A percentile compares a stretch with the other conserved stretches of the same genome.
These are phyloP conservation scores for Cylindroiulus punctatus DNA, from an alignment of 2,888 invertebrate genomes.

Conservation along the genomic window DNA sequence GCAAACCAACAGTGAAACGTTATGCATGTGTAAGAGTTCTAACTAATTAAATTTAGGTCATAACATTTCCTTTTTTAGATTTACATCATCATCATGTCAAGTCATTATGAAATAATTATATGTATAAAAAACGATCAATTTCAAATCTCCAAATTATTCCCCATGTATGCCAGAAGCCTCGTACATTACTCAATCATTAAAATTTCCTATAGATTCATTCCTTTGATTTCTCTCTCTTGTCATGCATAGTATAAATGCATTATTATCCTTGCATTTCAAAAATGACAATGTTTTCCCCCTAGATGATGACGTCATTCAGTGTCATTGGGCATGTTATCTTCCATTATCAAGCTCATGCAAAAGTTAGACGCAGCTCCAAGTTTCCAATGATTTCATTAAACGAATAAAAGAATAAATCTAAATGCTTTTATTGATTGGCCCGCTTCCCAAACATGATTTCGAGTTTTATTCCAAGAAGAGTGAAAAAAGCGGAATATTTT, in stretches of 20 bases:
- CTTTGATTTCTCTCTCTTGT: background rate
- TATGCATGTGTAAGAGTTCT: background rate
- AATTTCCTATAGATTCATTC: background rate
- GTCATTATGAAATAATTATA: too few species aligned
- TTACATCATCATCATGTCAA: background rate
- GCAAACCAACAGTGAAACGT: background rate
- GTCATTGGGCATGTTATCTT: background rate
- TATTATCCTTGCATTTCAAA: background rate
- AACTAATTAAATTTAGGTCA: background rate
- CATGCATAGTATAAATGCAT: background rate
- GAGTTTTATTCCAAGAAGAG: background rate
- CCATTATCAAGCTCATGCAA: constrained; percentile 29
- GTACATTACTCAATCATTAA: background rate
- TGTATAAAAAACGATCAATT: background rate
- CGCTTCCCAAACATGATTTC: background rate
- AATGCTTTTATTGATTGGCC: constrained; percentile 21
- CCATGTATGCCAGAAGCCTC: background rate
- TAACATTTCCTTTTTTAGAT: background rate
- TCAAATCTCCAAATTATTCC: background rate
- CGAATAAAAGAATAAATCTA: constrained; percentile 7
- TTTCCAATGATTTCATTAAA: background rate
- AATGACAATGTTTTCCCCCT: background rate
- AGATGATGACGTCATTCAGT: background rate
- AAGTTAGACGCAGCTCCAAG: background rate
- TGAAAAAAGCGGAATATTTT: background rate